Base-by-base conservation (phyloP, 2,797 vertebrate genomes). In the Coregonus suidteri region DNA sequence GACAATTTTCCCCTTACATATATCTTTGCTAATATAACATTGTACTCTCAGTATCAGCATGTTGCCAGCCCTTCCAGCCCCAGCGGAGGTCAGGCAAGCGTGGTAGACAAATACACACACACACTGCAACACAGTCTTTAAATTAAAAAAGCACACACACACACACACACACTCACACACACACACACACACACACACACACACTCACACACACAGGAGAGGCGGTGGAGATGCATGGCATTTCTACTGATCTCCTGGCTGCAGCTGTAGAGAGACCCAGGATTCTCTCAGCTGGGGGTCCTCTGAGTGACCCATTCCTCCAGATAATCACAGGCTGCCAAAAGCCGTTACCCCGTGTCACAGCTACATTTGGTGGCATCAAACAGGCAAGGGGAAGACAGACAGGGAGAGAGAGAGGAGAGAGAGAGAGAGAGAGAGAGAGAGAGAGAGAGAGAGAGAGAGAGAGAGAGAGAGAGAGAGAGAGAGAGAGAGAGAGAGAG, bases 331-430 rank as follows among this genome's bases (percentile, higher is more conserved):
- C 54, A 70, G 4, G 72, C 88, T 92, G 89, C 91, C 91, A 92
- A 90, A 91, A 89, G 83, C 83, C 86, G 88, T 83, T 62, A 73
- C 81, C 88, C 74, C 68, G 83, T 88, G 87, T 88, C 88, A 88
- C 86, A 85, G 88, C 90, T 90, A 88, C 86, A 89, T 91, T 91
- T 90, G 89, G 88, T 81, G 86, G 78, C 83, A 86, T 85, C 84
- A 88, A 89, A 86, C 52, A 79, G 75, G 81, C 64, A 73, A 80
- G 81, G 75, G 66, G 71, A 75, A 79, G 75, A 83, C 71, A 47
- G 68, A 86, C 70, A 56, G 53, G 14, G 9, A 25, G 6, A 51
- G 0, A 15, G 53, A 34, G 1, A 9, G 7, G 2, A n/a, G 0
- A 0, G 37, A 6, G 1, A 37, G 37, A 6, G 1, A 37, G 37